Evolutionary conservation across 2,797 vertebrate genomes (phyloP).

Genomic region (Melanotaenia maccullochi): DNA sequence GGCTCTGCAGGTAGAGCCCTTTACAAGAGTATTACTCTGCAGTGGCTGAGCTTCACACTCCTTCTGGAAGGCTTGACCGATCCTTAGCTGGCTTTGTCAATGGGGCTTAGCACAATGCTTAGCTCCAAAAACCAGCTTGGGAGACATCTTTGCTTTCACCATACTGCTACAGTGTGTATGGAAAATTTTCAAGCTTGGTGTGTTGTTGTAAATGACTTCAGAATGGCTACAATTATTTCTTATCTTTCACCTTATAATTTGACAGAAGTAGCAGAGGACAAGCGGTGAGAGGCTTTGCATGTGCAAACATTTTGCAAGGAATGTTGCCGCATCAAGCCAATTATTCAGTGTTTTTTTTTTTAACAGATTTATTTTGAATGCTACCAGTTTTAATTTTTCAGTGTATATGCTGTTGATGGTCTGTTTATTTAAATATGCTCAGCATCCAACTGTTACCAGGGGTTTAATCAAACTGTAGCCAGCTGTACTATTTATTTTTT

Average conservation of each 20-base stretch:
- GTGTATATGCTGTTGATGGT: constrained; percentile 48
- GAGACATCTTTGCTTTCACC: constrained; percentile 52
- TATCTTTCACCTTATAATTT: constrained; percentile 57
- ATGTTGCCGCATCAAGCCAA: constrained; percentile 60
- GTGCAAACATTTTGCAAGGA: constrained; percentile 49
- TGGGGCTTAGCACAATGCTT: constrained; percentile 57
- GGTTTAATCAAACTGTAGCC: constrained; percentile 45
- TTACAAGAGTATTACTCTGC: constrained; percentile 56
- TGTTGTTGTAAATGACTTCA: constrained; percentile 58
- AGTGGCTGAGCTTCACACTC: constrained; percentile 48
- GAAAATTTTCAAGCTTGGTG: constrained; percentile 54
- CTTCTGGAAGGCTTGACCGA: constrained; percentile 63
- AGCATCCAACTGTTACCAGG: constrained; percentile 40
- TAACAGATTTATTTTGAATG: constrained; percentile 50
- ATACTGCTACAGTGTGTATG: constrained; percentile 40
- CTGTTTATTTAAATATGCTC: constrained; percentile 48
- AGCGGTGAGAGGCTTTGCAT: constrained; percentile 38
- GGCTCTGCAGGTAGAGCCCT: constrained; percentile 63
- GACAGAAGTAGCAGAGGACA: constrained; percentile 32
- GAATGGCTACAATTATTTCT: constrained; percentile 50
- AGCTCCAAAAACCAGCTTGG: constrained; percentile 64
- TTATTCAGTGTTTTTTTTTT: constrained; percentile 55
- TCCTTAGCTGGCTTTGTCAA: constrained; percentile 72
- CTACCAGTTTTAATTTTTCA: constrained; percentile 28
- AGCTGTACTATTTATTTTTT: constrained; percentile 16